A percentile compares a stretch with the other conserved stretches of the same genome.
Conservation (phyloP, 2,888 invertebrate species). For the Catocala fraxini region DNA sequence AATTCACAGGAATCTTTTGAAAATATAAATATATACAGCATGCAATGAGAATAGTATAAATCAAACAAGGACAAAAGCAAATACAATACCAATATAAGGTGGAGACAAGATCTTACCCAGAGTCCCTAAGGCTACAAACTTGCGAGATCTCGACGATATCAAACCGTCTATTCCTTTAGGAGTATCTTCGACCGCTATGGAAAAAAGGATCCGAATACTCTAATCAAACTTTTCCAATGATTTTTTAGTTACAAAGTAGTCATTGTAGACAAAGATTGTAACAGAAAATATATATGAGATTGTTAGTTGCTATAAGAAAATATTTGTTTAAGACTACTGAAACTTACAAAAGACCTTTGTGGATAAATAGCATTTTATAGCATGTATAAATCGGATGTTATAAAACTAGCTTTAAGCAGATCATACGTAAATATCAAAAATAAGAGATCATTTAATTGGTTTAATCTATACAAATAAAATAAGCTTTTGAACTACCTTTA, state of each 20-base stretch:
- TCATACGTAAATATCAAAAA: no score
- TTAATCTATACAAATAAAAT: no score
- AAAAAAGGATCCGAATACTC: slow-evolving; percentile 37
- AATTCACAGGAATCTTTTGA: no score
- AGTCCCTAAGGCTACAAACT: slow-evolving; percentile 45
- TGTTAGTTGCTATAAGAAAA: background rate
- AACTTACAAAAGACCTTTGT: no score
- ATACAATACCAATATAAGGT: slow-evolving; percentile 26
- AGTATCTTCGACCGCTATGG: slow-evolving; percentile 41
- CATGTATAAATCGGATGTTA: no score
- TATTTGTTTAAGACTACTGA: background rate
- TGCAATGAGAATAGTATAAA: background rate
- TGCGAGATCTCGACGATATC: slow-evolving; percentile 45
- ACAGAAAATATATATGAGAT: background rate
- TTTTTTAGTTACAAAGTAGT: slow-evolving; percentile 27
- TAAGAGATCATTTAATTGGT: no score
- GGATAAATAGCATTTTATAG: no score
- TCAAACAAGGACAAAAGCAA: slow-evolving; percentile 22
- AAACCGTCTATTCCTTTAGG: slow-evolving; percentile 48
- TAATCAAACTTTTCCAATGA: slow-evolving; percentile 51
- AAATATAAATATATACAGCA: no score
- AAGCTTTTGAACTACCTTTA: no score
- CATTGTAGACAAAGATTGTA: slow-evolving; percentile 15
- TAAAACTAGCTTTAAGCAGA: no score
- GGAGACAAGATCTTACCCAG: slow-evolving; percentile 22